These are phyloP conservation scores for Coelopa frigida DNA, from an alignment of 1,140 invertebrate genomes.

Conservation along the genomic window DNA sequence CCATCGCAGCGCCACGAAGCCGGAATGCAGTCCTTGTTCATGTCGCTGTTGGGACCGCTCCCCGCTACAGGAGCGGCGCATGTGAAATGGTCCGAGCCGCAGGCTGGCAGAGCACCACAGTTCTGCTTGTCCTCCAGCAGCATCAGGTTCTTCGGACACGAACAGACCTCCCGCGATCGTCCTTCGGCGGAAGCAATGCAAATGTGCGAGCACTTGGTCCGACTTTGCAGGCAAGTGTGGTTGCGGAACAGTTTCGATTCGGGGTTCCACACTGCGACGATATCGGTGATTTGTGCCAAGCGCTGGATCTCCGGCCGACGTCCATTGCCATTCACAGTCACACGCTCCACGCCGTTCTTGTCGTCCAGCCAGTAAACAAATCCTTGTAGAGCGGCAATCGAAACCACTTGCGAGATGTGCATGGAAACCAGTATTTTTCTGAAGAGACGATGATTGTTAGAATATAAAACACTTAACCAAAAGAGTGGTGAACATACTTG, in stretches of 20 bases:
- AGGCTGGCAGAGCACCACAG: slow-evolving; percentile 65
- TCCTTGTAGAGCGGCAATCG: slow-evolving; percentile 59
- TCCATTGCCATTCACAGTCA: slow-evolving; percentile 48
- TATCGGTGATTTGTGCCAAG: slow-evolving; percentile 53
- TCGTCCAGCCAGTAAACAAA: slow-evolving; percentile 80
- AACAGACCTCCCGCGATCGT: slow-evolving; percentile 54
- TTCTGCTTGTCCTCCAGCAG: slow-evolving; percentile 60
- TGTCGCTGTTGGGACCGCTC: slow-evolving; percentile 25
- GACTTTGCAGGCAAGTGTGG: slow-evolving; percentile 37
- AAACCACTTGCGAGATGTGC: slow-evolving; percentile 48
- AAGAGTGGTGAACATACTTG: slow-evolving; percentile 48
- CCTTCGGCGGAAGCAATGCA: slow-evolving; percentile 63
- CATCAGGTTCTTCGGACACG: slow-evolving; percentile 68
- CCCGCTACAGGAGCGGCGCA: slow-evolving; percentile 52
- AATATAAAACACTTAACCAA: slow-evolving; percentile 3
- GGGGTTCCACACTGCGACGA: slow-evolving; percentile 51
- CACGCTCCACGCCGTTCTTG: slow-evolving; percentile 52
- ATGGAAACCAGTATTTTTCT: slow-evolving; percentile 46
- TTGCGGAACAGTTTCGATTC: slow-evolving; percentile 34
- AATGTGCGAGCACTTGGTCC: slow-evolving; percentile 43
- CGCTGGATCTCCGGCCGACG: slow-evolving; percentile 47
- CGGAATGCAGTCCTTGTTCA: slow-evolving; percentile 70
- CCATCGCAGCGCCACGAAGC: slow-evolving; percentile 59
- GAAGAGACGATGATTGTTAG: slow-evolving; percentile 12
- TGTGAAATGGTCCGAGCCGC: slow-evolving; percentile 68